Percentiles rank a stretch among this genome's conserved stretches.
phyloP scores from a whole-genome alignment of 2,888 invertebrate species.

The Syritta pipiens region DNA sequence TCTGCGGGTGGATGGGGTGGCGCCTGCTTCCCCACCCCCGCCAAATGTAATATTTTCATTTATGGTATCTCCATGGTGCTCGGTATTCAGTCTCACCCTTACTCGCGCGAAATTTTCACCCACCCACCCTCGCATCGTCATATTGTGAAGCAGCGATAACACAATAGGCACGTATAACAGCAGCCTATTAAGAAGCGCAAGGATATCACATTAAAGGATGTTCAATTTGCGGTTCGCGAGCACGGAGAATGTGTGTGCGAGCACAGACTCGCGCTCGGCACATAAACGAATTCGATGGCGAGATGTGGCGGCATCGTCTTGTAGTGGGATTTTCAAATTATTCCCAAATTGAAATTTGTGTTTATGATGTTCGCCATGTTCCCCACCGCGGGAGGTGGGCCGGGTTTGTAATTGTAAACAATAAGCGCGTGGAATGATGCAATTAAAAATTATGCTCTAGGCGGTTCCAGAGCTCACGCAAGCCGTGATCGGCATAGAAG shows the following conservation, averaged over 20 bases:
- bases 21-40: too few relatives aligned
- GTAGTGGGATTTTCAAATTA: conserved; percentile 47
- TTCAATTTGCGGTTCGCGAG: conserved; percentile 49
- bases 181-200: conserved; percentile 45
- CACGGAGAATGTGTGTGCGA: not conserved
- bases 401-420: conserved; percentile 44
- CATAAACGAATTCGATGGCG: conserved; percentile 26
- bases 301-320: not conserved
- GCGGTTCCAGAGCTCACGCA: conserved; percentile 4
- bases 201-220: conserved; percentile 55
- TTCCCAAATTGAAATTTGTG: conserved; percentile 63
- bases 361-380: conserved; percentile 12
- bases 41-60: conserved; percentile 35
- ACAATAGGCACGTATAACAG: conserved; percentile 60
- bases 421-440: conserved; percentile 48
- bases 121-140: conserved; percentile 3
- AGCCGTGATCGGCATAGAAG: not conserved
- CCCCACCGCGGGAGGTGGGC: not conserved
- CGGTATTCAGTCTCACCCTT: too few relatives aligned
- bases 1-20: conserved; percentile 9
- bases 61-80: conserved; percentile 26
- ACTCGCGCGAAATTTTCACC: conserved; percentile 11
- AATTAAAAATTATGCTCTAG: conserved; percentile 54
- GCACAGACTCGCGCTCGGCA: not conserved
- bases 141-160: conserved; percentile 11